These are phyloP conservation scores for Babyrousa celebensis DNA, from an alignment of 2,797 vertebrate genomes.

Conservation along the genomic window DNA sequence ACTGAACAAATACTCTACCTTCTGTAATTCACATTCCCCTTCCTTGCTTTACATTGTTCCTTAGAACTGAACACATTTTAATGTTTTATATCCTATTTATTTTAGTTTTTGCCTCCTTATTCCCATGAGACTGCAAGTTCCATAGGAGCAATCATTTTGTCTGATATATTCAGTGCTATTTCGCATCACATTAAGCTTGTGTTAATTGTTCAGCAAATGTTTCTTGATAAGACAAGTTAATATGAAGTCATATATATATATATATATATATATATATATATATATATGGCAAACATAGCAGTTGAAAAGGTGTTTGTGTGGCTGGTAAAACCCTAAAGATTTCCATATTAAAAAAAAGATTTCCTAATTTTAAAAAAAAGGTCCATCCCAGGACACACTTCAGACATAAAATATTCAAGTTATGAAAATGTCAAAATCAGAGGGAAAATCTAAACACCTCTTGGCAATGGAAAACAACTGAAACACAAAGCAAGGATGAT, in stretches of 20 bases:
- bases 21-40: background rate
- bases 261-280: too few species aligned
- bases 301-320: background rate
- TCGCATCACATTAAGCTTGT: background rate
- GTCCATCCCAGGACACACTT: background rate
- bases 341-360: background rate
- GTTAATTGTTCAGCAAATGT: background rate
- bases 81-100: background rate
- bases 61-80: background rate
- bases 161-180: background rate
- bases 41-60: background rate
- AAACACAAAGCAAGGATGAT: background rate
- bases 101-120: background rate
- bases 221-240: background rate
- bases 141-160: background rate
- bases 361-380: background rate
- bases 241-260: too few species aligned
- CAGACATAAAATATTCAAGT: background rate
- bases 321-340: background rate
- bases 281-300: background rate
- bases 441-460: background rate
- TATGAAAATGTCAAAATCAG: background rate
- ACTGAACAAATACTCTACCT: background rate
- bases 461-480: background rate
- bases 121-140: background rate